Conservation (phyloP, 2,797 vertebrate species). For the Pteronotus mesoamericanus region DNA sequence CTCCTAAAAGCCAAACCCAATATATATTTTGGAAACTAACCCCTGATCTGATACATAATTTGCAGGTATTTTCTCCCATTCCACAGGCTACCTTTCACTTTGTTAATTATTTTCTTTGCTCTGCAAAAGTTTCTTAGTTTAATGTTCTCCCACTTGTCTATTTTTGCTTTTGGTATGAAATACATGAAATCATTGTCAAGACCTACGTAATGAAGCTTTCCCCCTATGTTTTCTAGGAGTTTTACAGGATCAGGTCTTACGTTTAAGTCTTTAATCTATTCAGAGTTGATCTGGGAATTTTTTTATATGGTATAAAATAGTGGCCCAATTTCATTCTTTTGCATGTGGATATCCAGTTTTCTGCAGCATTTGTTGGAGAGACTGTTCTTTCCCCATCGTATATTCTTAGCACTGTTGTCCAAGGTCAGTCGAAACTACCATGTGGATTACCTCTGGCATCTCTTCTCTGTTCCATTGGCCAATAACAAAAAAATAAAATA, state of each 20-base stretch:
- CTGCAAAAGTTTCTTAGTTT: too few relatives aligned
- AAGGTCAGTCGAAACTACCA: neutral
- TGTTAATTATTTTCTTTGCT: neutral
- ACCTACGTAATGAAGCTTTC: neutral
- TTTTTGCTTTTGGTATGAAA: neutral
- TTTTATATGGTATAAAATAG: neutral
- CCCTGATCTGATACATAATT: too few relatives aligned
- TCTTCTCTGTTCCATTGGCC: neutral
- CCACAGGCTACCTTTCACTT: neutral
- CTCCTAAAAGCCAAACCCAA: neutral
- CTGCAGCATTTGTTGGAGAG: neutral
- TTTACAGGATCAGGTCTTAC: neutral
- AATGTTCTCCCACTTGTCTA: too few relatives aligned
- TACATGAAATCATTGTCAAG: neutral
- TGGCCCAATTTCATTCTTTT: neutral
- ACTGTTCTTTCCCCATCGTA: neutral
- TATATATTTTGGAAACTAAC: neutral
- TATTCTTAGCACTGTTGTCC: neutral
- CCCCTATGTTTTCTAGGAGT: neutral
- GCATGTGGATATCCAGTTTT: neutral
- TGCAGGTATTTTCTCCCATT: neutral
- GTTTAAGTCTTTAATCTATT: neutral
- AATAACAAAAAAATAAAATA: neutral
- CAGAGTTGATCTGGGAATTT: neutral
- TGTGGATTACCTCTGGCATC: neutral